Percentiles rank a stretch among this genome's conserved stretches.
These are phyloP conservation scores for Taenaris catops DNA, from an alignment of 2,888 invertebrate genomes.

Conservation along the genomic window DNA sequence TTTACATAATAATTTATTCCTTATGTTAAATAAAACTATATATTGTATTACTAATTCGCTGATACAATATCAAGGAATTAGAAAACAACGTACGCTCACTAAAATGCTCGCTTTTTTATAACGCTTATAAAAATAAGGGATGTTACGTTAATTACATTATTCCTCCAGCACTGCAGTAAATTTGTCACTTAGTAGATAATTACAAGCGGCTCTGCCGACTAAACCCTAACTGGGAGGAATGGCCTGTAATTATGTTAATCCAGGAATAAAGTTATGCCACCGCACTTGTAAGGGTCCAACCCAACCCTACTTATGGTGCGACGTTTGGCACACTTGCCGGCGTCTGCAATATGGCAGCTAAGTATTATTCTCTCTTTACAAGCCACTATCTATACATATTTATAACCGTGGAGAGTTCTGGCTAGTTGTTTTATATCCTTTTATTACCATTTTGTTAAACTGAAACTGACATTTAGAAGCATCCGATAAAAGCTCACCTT, in stretches of 20 bases:
- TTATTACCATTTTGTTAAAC: too few relatives aligned
- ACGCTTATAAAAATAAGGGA: not conserved
- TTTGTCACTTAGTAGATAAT: slow-evolving; percentile 21
- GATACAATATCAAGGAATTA: too few relatives aligned
- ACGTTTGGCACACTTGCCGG: slow-evolving; percentile 48
- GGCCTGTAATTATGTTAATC: slow-evolving; percentile 72
- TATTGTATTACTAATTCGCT: too few relatives aligned
- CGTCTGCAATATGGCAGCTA: slow-evolving; percentile 36
- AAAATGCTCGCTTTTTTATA: too few relatives aligned
- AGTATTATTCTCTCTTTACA: slow-evolving; percentile 35
- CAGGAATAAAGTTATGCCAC: slow-evolving; percentile 70
- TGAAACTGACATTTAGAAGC: too few relatives aligned
- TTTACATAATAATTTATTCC: too few relatives aligned
- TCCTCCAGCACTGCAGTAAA: slow-evolving; percentile 12
- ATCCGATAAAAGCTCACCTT: too few relatives aligned
- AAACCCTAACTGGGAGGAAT: slow-evolving; percentile 44
- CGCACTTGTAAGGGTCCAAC: slow-evolving; percentile 55
- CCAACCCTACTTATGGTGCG: slow-evolving; percentile 45
- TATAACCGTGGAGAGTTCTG: slow-evolving; percentile 10
- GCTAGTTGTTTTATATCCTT: not conserved
- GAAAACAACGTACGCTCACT: too few relatives aligned
- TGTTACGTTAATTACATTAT: slow-evolving; percentile 11
- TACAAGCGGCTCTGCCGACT: slow-evolving; percentile 18
- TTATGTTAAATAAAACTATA: too few relatives aligned
- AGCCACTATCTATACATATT: slow-evolving; percentile 18